These are phyloP conservation scores for Ormyrus labotus DNA, from an alignment of 2,888 invertebrate species.

Conservation along the genomic window DNA sequence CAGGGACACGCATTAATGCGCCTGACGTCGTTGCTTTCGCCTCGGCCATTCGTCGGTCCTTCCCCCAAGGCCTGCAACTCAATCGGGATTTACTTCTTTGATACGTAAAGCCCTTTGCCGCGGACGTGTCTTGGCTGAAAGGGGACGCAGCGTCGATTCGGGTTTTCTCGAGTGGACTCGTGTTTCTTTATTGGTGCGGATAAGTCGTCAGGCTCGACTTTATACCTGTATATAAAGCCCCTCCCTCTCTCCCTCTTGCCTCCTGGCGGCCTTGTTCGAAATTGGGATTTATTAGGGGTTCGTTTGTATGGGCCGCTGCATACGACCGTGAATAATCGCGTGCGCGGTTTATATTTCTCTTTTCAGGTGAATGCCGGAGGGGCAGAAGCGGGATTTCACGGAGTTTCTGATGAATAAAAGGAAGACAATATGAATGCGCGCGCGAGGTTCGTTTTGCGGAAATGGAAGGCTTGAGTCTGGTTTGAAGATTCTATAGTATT, in stretches of 20 bases:
- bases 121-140: slow-evolving; percentile 8
- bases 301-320: neutral
- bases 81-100: slow-evolving; percentile 27
- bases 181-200: slow-evolving; percentile 25
- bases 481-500: too few species aligned
- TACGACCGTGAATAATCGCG: neutral
- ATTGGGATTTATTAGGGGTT: slow-evolving; percentile 16
- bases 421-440: too few species aligned
- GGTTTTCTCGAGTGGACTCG: slow-evolving; percentile 22
- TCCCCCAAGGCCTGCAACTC: neutral
- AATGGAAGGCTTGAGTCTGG: too few species aligned
- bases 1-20: neutral
- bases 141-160: neutral
- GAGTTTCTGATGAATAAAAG: too few species aligned
- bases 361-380: too few species aligned
- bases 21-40: too few species aligned
- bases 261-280: neutral
- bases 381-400: too few species aligned
- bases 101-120: slow-evolving; percentile 25
- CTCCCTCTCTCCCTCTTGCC: neutral
- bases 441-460: too few species aligned
- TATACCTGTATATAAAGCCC: neutral
- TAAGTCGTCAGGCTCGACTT: too few species aligned
- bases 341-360: too few species aligned
- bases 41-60: too few species aligned